Conservation (phyloP, 2,888 invertebrate species). For the Acronicta leporina region DNA sequence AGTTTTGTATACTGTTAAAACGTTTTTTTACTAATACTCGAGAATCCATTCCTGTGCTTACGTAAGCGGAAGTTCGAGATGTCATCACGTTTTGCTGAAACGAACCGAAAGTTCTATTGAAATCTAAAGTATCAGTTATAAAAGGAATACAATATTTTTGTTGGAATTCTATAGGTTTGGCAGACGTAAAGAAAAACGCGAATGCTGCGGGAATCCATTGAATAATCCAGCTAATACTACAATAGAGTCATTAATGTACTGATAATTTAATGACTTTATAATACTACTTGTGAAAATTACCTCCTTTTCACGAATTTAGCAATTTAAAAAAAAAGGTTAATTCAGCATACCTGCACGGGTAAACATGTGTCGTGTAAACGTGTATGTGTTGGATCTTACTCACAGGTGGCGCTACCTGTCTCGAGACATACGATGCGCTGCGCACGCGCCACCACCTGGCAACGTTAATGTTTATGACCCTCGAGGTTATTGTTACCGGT, state of each 20-base stretch:
- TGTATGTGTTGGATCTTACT: conserved; percentile 24
- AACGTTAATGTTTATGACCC: conserved; percentile 22
- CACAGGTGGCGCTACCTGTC: conserved; percentile 46
- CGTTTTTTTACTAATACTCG: background rate
- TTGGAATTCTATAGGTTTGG: conserved; percentile 28
- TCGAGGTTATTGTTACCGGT: conserved; percentile 27
- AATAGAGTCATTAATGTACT: no score
- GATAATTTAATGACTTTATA: no score
- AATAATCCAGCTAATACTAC: background rate
- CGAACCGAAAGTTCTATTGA: conserved; percentile 26
- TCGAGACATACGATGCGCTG: conserved; percentile 28
- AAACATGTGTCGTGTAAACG: no score
- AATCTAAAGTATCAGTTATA: conserved; percentile 30
- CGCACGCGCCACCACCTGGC: conserved; percentile 46
- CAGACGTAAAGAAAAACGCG: conserved; percentile 15
- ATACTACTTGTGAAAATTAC: no score
- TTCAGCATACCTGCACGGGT: no score
- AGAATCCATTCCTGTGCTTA: conserved; percentile 24
- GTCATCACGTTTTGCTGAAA: conserved; percentile 24
- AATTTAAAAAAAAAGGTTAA: no score
- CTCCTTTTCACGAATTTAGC: no score
- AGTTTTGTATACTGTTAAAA: no score
- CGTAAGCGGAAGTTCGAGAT: conserved; percentile 38
- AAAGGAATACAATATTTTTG: conserved; percentile 38
- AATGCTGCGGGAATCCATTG: conserved; percentile 17